phyloP scores from a whole-genome alignment of 2,113 vertebrate genomes.

The cattle (Bos taurus) region ARS-UCD2.0 NC_037329.1:118332001-118332500 shows the following conservation, averaged over 20 bases:
- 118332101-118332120: neutral
- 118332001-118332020: neutral
- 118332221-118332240: neutral
- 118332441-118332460: neutral
- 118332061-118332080: neutral
- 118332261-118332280: neutral
- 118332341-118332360: neutral
- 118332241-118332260: neutral
- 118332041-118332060: neutral
- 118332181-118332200: neutral
- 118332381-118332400: neutral
- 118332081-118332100: neutral
- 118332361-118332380: neutral
- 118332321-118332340: neutral
- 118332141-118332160: neutral
- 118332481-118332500: neutral
- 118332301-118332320: neutral
- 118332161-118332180: neutral
- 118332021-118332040: neutral
- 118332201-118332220: neutral
- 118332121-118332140: neutral
- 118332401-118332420: neutral
- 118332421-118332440: neutral
- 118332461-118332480: neutral
- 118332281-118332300: neutral